Percentiles rank a stretch among this genome's conserved stretches.
Conservation (phyloP, 1,140 invertebrate species). For the Drosophila nigrodunni region DNA sequence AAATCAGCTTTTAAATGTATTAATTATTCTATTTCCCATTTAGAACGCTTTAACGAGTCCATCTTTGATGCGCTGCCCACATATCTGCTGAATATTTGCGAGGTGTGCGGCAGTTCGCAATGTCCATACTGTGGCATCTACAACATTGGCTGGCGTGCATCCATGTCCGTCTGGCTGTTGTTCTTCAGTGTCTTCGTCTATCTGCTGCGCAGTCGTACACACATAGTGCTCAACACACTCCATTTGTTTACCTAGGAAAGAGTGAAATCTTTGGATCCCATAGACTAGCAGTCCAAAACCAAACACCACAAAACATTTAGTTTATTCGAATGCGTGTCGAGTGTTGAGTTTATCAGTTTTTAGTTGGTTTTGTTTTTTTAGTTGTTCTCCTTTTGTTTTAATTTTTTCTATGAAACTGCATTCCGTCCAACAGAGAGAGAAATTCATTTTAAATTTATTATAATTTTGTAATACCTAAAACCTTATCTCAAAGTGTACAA, state of each 20-base stretch:
- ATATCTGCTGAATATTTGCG: conserved; percentile 96
- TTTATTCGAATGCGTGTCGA: conserved; percentile 44
- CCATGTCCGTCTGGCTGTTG: conserved; percentile 74
- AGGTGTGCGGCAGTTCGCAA: conserved; percentile 99
- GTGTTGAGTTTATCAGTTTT: conserved; percentile 20
- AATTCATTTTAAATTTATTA: conserved; percentile 33
- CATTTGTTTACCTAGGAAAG: conserved; percentile 68
- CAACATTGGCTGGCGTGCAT: conserved; percentile 87
- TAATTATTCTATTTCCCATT: conserved; percentile 44
- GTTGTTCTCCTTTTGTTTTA: conserved; percentile 43
- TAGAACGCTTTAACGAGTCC: conserved; percentile 97
- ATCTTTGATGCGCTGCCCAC: conserved; percentile 96
- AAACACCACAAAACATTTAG: conserved; percentile 29
- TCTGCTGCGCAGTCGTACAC: conserved; percentile 77
- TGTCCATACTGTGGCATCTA: conserved; percentile 98
- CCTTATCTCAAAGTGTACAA: conserved; percentile 66
- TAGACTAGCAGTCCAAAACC: conserved; percentile 24
- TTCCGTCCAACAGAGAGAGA: conserved; percentile 70
- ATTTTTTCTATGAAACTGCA: conserved; percentile 66
- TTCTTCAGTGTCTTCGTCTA: conserved; percentile 82
- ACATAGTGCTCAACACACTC: conserved; percentile 70
- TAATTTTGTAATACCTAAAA: conserved; percentile 27
- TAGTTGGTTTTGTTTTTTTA: conserved; percentile 43
- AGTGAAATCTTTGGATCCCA: conserved; percentile 2
- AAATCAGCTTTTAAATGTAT: neutral